Evolutionary conservation across 2,113 vertebrate genomes (phyloP), one percentile per base, ranked within the genome.

Genomic region (Toxotes chatareus): DNA sequence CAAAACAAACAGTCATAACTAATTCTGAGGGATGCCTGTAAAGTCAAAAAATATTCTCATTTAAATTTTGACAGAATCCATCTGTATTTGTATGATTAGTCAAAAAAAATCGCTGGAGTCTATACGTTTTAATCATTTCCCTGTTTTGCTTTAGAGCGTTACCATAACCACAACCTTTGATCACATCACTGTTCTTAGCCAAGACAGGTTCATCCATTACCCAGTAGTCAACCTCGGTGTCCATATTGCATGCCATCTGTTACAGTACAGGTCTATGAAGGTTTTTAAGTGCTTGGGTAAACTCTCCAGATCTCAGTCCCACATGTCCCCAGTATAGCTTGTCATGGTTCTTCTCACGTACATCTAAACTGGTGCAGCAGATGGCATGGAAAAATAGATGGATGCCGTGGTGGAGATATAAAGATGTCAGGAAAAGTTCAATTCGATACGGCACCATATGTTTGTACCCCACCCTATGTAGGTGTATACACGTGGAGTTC

Each of bases 191-290:
- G 57, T 57, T 81, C 62, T 65, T 19, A 63, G 65, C 34, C 42
- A 19, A 44, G 73, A 86, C 85, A 85, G 60, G 65, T 85, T 68
- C 73, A 88, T 87, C 78, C 80, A 82, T 91, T 83, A 87, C 83
- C 34, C 77, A 73, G 87, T 69, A 76, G 81, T 81, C 77, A 71
- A 85, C 83, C 78, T 73, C 42, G 19, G 82, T 72, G 83, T 85
- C 75, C 76, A 71, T 87, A 83, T 68, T 88, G 88, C 66, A 51
- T 8, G 56, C 89, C 91, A 92, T 93, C 90, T 93, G 93, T 86
- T 82, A 68, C 46, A 70, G 34, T 19, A 51, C 44, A 38, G 69
- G 75, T 74, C 57, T 77, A 74, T 19, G 32, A 61, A 47, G 74
- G 53, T 60, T 67, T 49, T 46, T 87, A 71, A 71, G 80, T 71